phyloP scores from a whole-genome alignment of 1,140 invertebrate species.

The Diorhabda sublineata region DNA sequence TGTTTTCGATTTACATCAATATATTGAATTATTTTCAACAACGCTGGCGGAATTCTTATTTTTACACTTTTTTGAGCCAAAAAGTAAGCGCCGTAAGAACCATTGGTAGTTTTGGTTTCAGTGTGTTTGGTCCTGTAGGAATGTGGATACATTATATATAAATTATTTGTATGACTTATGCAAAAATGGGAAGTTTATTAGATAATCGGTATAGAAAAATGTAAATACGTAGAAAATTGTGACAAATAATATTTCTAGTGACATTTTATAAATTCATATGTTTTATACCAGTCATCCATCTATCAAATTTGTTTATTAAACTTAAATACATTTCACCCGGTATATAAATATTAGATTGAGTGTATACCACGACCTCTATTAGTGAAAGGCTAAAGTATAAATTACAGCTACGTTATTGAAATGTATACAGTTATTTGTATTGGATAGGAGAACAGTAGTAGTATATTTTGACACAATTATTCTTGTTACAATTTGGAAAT shows the following conservation, averaged over 20 bases:
- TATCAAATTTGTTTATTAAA: no score
- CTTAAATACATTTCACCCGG: no score
- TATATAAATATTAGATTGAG: no score
- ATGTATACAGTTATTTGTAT: no score
- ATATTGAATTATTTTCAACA: conserved; percentile 38
- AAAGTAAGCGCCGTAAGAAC: conserved; percentile 41
- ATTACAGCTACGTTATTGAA: no score
- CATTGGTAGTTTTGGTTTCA: conserved; percentile 42
- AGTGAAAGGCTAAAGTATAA: no score
- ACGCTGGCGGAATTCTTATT: conserved; percentile 38
- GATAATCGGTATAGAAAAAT: conserved; percentile 40
- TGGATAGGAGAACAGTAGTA: no score
- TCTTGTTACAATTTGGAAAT: no score
- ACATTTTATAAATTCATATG: conserved; percentile 16
- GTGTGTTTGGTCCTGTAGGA: conserved; percentile 43
- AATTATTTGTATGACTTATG: conserved; percentile 29
- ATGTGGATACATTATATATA: conserved; percentile 41
- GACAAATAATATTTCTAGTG: conserved; percentile 32
- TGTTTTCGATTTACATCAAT: conserved; percentile 37
- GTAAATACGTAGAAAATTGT: conserved; percentile 40
- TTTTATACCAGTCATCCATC: no score
- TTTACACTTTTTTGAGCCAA: conserved; percentile 34
- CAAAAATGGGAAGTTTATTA: conserved; percentile 39
- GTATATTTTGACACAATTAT: no score
- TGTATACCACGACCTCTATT: no score